A percentile compares a stretch with the other conserved stretches of the same genome.
Conservation (phyloP, 2,113 vertebrate species). For the Alethe castanea region DNA sequence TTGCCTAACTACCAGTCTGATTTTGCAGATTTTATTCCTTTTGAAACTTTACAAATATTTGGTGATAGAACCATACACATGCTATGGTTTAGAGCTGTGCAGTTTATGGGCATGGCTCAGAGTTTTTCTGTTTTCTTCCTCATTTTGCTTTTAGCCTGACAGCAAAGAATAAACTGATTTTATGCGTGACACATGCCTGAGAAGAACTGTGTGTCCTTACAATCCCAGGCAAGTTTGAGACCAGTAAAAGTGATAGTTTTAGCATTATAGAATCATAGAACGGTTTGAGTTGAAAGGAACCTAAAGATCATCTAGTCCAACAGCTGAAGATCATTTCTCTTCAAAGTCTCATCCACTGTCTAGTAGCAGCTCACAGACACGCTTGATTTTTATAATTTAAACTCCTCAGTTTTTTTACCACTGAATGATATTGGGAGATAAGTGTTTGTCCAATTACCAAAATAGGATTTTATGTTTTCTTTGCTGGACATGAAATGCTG, state of each 20-base stretch:
- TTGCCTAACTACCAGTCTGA: not conserved
- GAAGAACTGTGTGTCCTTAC: not conserved
- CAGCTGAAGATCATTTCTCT: not conserved
- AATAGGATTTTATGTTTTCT: not conserved
- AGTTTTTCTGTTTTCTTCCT: not conserved
- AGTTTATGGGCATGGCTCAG: not conserved
- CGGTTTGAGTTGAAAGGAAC: not conserved
- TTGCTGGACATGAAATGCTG: fast-evolving
- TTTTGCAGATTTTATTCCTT: not conserved
- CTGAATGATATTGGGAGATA: too few relatives aligned
- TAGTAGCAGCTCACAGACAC: not conserved
- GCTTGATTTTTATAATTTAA: not conserved
- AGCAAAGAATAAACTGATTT: not conserved
- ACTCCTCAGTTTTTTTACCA: not conserved
- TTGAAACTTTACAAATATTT: not conserved
- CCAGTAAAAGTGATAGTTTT: not conserved
- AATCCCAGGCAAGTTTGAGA: not conserved
- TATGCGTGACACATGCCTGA: not conserved
- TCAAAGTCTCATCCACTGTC: not conserved
- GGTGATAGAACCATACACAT: not conserved
- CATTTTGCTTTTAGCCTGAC: not conserved
- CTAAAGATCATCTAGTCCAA: not conserved
- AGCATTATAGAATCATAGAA: not conserved
- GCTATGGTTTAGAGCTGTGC: not conserved
- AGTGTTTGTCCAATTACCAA: not conserved